These are phyloP conservation scores for Monodelphis domestica DNA, from an alignment of 2,797 vertebrate species.

Conservation along the genomic window DNA sequence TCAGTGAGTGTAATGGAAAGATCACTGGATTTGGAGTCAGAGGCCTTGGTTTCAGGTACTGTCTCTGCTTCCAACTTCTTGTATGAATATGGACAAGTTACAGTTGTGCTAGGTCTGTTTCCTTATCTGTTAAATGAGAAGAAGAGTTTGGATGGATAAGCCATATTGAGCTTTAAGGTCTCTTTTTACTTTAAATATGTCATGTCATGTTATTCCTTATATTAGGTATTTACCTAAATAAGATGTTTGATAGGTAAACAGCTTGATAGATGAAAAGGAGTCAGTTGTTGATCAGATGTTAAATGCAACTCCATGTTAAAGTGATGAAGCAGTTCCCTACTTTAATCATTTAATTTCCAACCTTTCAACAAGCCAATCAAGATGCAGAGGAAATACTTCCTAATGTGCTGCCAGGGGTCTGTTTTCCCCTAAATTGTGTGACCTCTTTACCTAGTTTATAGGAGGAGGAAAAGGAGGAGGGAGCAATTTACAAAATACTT, in stretches of 20 bases:
- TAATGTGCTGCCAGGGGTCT: background rate
- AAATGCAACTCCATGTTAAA: background rate
- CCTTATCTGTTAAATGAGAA: background rate
- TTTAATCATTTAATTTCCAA: background rate
- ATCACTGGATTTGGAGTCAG: background rate
- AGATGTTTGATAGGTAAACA: background rate
- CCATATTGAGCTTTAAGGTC: background rate
- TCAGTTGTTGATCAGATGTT: background rate
- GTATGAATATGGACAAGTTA: background rate
- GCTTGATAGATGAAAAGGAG: slow-evolving; percentile 32
- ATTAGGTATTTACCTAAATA: slow-evolving; percentile 50
- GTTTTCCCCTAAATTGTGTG: slow-evolving; percentile 33
- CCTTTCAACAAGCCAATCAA: slow-evolving; percentile 1
- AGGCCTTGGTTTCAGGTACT: background rate
- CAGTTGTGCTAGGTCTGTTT: background rate
- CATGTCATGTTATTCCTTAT: background rate
- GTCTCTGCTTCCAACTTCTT: background rate
- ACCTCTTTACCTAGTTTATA: background rate
- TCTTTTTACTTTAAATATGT: background rate
- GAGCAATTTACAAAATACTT: slow-evolving; percentile 34
- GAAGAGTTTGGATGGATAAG: background rate
- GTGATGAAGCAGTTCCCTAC: background rate
- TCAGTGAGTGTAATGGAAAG: background rate
- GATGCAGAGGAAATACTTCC: slow-evolving; percentile 13
- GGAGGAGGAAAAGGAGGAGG: background rate